Evolutionary conservation across 1,140 invertebrate species (phyloP), one percentile per base, ranked within the genome.

Genomic region (Microplitis demolitor): DNA sequence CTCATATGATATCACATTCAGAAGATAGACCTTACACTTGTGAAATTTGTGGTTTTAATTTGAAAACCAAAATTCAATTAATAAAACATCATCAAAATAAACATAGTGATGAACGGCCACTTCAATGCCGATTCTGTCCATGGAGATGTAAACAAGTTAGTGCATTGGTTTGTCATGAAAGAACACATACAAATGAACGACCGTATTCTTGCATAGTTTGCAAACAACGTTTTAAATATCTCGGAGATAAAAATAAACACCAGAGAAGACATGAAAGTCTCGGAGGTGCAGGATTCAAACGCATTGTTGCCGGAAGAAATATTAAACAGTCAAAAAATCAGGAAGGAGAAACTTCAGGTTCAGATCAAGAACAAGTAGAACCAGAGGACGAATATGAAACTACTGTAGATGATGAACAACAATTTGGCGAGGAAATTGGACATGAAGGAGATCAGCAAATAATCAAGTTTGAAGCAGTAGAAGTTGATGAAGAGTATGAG

Each of bases 151-250:
- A 87, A 50, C 86, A 87, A 78, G 85, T 87, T 3, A 87, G 85
- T 45, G 86, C 85, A 0, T 78, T 87, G 0, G 85, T 87, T 9
- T 87, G 85, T 72, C 97, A 99, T 87, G 97, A 98, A 83, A 89
- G 97, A 72, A 99, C 97, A 1, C 98, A 99, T 82, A 99, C 98
- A 4, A 97, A 99, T 84, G 98, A 99, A 86, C 88, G 98, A 66
- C 98, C 98, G 0, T 99, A 98, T 85, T 93, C 95, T 51, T 99
- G 98, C 86, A 97, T 98, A 82, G 97, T 99, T 74, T 99, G 98
- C 83, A 93, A 95, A 45, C 99, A 99, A 85, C 94, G 96, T 1
- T 99, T 99, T 88, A 90, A 98, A 76, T 90, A 98, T 84, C 96
- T 99, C 81, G 97, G 98, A 83, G 86, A 87, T 62, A 87, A 87